Base-by-base conservation (phyloP, 1,140 invertebrate genomes). In the Calliphora vicina region DNA sequence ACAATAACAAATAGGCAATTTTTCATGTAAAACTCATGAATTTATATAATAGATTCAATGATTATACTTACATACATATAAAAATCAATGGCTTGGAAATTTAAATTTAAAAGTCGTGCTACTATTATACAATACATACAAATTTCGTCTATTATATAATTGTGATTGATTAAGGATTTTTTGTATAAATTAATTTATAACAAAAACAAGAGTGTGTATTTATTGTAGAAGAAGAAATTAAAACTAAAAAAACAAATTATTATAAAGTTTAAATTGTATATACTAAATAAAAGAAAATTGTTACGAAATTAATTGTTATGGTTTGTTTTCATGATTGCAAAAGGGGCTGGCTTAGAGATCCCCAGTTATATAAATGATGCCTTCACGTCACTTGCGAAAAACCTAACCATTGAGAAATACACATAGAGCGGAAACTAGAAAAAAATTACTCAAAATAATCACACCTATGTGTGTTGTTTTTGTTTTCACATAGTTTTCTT, bases 81-180 rank as follows among this genome's bases (percentile, higher is more conserved):
- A 27, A 2, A 73, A 73, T 27, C 13, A 27, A 43, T 43, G 42
- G 42, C 42, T 43, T 6, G 5, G n/a, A n/a, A n/a, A n/a, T n/a
- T n/a, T n/a, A n/a, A n/a, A n/a, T n/a, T n/a, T 50, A 17, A n/a
- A 17, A 50, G 45, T 50, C 17, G 8, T 50, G 45, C 17, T 50
- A 3, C 15, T 50, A 6, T 43, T 43, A 6, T 43, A 17, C 17
- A 17, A 50, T 50, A 17, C 17, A 17, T 15, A 50, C 45, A 50
- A 50, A 50, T 50, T 43, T 78, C 23, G 74, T 78, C 74, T 78
- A 78, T 78, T 78, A 78, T 78, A 43, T 78, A 78, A 78, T 78
- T 78, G 74, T 78, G 74, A 78, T 76, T 76, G 73, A 42, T 78
- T 43, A 78, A 76, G 42, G 17, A 78, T 45, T 78, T 78, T 76